Conservation (phyloP, 1,140 invertebrate species). For the Acromyrmex charruanus region DNA sequence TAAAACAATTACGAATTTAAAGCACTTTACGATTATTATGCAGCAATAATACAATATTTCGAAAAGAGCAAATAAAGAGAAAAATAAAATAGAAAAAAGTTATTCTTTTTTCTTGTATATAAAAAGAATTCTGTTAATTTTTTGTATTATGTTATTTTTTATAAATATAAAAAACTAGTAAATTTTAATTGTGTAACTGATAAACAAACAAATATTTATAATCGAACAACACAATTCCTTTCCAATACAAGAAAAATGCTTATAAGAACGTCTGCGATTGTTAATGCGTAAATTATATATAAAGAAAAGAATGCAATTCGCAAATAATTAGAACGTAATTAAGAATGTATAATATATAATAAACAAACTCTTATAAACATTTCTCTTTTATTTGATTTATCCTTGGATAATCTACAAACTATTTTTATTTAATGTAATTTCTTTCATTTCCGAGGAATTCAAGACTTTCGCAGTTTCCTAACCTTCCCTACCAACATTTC, state of each 20-base stretch:
- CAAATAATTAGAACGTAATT: no score
- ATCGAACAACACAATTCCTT: background rate
- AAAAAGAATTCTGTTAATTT: background rate
- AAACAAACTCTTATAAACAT: no score
- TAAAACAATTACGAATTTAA: background rate
- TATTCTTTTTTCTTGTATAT: background rate
- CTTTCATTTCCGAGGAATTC: background rate
- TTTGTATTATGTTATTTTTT: background rate
- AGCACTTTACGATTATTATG: no score
- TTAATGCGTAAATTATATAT: no score
- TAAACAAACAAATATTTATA: background rate
- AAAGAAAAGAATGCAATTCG: no score
- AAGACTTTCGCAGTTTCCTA: background rate
- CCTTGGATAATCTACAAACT: no score
- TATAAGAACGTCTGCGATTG: no score
- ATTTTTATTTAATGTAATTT: background rate
- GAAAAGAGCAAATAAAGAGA: background rate
- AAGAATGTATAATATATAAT: no score
- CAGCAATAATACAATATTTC: background rate
- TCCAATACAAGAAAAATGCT: no score
- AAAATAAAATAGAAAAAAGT: background rate
- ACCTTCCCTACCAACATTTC: background rate
- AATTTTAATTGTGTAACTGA: conserved; percentile 10
- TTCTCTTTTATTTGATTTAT: no score
- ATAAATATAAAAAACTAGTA: background rate